Percentiles rank a stretch among this genome's conserved stretches.
Conservation (phyloP, 2,888 invertebrate genomes). For the Euproctis similis region DNA sequence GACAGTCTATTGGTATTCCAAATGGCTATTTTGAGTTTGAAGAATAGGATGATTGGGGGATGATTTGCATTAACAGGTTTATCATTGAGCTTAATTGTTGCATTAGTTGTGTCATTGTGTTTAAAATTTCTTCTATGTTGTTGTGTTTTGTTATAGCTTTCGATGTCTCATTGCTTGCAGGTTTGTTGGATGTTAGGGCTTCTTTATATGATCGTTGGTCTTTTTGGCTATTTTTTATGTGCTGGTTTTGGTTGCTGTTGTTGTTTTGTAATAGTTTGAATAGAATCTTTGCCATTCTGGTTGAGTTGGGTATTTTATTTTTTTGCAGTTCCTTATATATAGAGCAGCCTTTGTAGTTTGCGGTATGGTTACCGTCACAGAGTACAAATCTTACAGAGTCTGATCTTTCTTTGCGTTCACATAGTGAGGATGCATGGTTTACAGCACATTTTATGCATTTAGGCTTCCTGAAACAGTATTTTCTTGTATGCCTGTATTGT, state of each 20-base stretch:
- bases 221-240: neutral
- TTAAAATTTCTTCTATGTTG: neutral
- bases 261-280: neutral
- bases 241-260: neutral
- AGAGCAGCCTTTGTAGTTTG: neutral
- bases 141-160: neutral
- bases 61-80: slow-evolving; percentile 7
- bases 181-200: neutral
- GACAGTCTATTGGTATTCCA: neutral
- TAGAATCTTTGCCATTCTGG: neutral
- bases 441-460: neutral
- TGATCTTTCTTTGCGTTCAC: slow-evolving; percentile 3
- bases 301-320: neutral
- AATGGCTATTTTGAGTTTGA: neutral
- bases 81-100: slow-evolving; percentile 7
- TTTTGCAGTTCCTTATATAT: neutral
- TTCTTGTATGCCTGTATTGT: slow-evolving; percentile 1
- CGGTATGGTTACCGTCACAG: neutral
- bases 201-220: neutral
- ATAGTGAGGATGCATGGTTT: neutral
- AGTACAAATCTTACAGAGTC: neutral
- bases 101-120: slow-evolving; percentile 7
- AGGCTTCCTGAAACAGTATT: slow-evolving; percentile 1
- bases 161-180: neutral
- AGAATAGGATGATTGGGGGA: slow-evolving; percentile 4